Evolutionary conservation across 2,797 vertebrate genomes (phyloP).

Genomic region (Chaetodon trifasciatus): DNA sequence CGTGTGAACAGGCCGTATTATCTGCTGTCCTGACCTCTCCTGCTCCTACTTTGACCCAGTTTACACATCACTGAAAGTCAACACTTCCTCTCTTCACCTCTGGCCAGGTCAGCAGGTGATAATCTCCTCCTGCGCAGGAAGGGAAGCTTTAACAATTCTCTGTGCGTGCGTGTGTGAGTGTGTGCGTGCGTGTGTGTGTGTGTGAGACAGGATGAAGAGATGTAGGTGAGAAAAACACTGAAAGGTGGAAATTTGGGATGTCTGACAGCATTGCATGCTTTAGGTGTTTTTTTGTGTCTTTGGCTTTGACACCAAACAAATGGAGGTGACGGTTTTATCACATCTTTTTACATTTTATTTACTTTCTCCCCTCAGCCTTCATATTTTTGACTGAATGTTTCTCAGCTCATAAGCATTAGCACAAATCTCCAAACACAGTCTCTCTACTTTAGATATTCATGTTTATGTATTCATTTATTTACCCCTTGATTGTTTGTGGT

Average conservation of each 20-base stretch:
- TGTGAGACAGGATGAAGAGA: neutral
- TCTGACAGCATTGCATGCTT: neutral
- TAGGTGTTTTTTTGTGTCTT: neutral
- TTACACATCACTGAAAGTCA: constrained; percentile 48
- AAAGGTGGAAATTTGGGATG: neutral
- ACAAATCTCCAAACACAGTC: neutral
- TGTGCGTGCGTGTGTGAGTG: neutral
- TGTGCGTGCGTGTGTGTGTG: neutral
- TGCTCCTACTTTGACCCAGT: constrained; percentile 63
- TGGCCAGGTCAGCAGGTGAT: constrained; percentile 51
- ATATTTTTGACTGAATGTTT: neutral
- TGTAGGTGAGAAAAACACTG: neutral
- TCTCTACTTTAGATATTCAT: too few species aligned
- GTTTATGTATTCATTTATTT: neutral
- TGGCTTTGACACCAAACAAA: neutral
- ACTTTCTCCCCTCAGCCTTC: too few species aligned
- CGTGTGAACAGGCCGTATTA: neutral
- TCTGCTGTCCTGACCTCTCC: constrained; percentile 22
- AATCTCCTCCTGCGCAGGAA: constrained; percentile 50
- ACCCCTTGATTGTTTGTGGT: neutral
- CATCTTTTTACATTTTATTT: too few species aligned
- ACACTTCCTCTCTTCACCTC: constrained; percentile 62
- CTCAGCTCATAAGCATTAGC: neutral
- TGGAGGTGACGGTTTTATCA: neutral
- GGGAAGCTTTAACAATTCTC: constrained; percentile 3